Base-by-base conservation (phyloP, 30 jellyfish, hydroid and myxozoan species). In the Phacellophora camtschatica region DNA sequence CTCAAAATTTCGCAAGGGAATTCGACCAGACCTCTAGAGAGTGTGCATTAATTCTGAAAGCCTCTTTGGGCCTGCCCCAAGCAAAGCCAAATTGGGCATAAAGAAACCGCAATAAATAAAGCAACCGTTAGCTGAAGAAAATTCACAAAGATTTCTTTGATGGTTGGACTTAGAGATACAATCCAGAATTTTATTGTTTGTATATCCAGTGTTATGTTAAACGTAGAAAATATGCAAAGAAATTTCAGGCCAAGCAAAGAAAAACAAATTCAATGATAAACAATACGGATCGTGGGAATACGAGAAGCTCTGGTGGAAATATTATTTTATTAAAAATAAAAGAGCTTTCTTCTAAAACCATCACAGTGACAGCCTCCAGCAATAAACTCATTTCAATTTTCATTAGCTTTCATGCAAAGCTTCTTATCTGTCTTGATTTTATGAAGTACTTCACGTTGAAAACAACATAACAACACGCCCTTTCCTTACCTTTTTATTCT, bases 1-100 rank as follows among this genome's bases (percentile, higher is more conserved):
- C 34, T 66, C 20, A 19, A 22, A 66, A 66, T 66, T 66, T 66
- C 81, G 37, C 64, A 33, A 13, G 64, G 64, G 81, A 22, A 13
- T 24, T 36, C 29, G 27, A 32, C 65, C n/a, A 22, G 81, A 36
- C 25, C 64, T 33, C 61, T 28, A 23, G 29, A 46, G 61, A 46
- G 16, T 28, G 61, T 16, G 20, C 20, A 28, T 28, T 46, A 46
- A 46, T 11, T 46, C 4, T 11, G 29, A 46, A 46, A 46, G 28
- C 61, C n/a, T 28, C 20, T 46, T 46, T 28, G 29, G 29, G 28
- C 61, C 4, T 46, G n/a, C 20, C 61, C 61, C n/a, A 11, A 28
- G 28, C n/a, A 46, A 46, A 16, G 28, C 29, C 61, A 4, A 11
- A 5, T 7, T 23, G 20, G 61, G 29, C 61, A 46, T 46, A 46